These are phyloP conservation scores for Champsocephalus gunnari DNA, from an alignment of 2,797 vertebrate genomes.

Conservation along the genomic window DNA sequence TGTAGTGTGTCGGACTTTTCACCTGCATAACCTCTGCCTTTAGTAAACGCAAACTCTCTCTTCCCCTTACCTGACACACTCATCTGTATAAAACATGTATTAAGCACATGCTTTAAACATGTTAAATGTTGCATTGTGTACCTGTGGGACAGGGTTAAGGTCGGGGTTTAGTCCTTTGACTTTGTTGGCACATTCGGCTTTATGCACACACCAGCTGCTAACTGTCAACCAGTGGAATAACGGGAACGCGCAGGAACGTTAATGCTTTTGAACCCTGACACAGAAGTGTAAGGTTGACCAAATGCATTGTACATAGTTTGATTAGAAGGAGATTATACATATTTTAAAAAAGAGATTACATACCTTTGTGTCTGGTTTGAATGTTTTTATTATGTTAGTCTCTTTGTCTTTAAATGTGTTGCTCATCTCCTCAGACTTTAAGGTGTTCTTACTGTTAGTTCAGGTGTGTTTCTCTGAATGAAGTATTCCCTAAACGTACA, in stretches of 20 bases:
- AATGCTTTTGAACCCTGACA: background rate
- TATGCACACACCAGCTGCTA: background rate
- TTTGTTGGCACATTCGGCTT: background rate
- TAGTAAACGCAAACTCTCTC: background rate
- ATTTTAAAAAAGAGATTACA: too few relatives aligned
- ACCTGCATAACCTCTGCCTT: background rate
- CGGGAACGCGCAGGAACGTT: background rate
- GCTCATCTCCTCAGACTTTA: too few relatives aligned
- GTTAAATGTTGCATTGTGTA: background rate
- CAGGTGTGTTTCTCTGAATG: too few relatives aligned
- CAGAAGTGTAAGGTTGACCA: too few relatives aligned
- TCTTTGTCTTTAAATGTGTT: too few relatives aligned
- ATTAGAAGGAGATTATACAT: too few relatives aligned
- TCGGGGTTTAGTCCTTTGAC: background rate
- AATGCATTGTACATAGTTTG: too few relatives aligned
- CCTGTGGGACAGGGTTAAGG: background rate
- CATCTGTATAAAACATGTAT: background rate
- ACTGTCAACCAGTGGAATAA: slow-evolving; percentile 1
- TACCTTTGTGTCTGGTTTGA: too few relatives aligned
- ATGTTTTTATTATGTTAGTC: too few relatives aligned
- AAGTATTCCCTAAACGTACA: too few relatives aligned
- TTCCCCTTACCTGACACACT: background rate
- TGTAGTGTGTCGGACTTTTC: background rate
- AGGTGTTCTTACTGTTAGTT: too few relatives aligned
- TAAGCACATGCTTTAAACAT: background rate